phyloP scores from a whole-genome alignment of 2,888 invertebrate species.

The Meloe dianella region DNA sequence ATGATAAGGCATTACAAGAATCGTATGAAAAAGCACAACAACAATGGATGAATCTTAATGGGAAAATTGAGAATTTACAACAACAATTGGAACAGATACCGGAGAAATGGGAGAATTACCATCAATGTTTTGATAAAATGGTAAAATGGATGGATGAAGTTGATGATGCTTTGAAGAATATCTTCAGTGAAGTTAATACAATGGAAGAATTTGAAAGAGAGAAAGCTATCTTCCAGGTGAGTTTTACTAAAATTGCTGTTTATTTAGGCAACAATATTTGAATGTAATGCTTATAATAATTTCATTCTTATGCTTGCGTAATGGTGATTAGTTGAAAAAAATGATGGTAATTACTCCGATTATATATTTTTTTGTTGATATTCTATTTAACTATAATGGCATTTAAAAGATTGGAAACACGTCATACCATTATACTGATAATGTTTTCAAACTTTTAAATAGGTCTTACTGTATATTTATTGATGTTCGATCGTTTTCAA shows the following conservation, averaged over 20 bases:
- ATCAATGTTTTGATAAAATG: constrained; percentile 81
- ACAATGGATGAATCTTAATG: constrained; percentile 76
- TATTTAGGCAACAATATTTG: constrained; percentile 11
- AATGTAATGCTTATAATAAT: constrained; percentile 8
- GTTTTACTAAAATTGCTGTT: constrained; percentile 38
- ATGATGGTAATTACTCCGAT: constrained; percentile 59
- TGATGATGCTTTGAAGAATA: constrained; percentile 80
- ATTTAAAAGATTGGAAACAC: not conserved
- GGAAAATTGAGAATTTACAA: constrained; percentile 74
- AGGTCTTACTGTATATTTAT: no score
- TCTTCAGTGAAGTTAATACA: constrained; percentile 83
- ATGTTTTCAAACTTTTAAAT: not conserved
- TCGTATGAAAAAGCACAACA: constrained; percentile 72
- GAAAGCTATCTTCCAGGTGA: constrained; percentile 88
- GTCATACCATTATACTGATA: no score
- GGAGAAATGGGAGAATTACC: constrained; percentile 88
- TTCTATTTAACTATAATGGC: constrained; percentile 18
- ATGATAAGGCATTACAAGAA: constrained; percentile 71
- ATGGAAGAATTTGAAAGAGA: constrained; percentile 90
- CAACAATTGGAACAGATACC: constrained; percentile 83
- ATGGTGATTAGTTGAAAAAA: constrained; percentile 59
- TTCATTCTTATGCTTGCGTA: constrained; percentile 31
- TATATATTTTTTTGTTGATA: constrained; percentile 9
- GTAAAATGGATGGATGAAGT: constrained; percentile 90
- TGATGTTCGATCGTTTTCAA: no score